Base-by-base conservation (phyloP, 2,113 vertebrate species). In the Emberiza fucata region DNA sequence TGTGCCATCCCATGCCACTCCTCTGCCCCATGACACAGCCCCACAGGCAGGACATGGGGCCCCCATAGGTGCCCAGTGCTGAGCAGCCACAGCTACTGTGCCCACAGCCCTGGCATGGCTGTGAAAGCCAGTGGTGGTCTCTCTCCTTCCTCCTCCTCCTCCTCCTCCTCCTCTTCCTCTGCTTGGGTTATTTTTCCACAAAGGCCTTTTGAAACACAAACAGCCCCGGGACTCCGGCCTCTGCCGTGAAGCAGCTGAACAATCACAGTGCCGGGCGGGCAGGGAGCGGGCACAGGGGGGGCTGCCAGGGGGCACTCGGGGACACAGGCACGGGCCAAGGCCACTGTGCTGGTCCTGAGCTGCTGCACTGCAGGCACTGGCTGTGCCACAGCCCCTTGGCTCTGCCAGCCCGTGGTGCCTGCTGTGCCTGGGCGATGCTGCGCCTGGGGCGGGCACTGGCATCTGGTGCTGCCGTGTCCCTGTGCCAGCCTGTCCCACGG, bases 191-290 rank as follows among this genome's bases (percentile, higher is more conserved):
- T 95, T 97, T 96, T 97, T 95, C 96, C 93, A 96, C 95, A 96
- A 96, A 96, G 94, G 93, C 92, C 92, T 96, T 94, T 96, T 93
- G 93, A 94, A 96, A 94, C 81, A 96, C 96, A 96, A 96, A 96
- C 96, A 95, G 91, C 94, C 81, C 92, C 27, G 83, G 89, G 92
- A 84, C 92, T 93, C 86, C 92, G 17, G 94, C 92, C 94, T 96
- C 91, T 70, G 84, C 96, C 57, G 84, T 14, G 94, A 96, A 96
- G 71, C 96, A 96, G 96, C 95, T 96, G 96, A 97, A 96, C 89
- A 96, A 97, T 92, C 95, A 94, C 92, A 87, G 95, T 86, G 86
- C 89, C 11, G 91, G 95, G 94, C 73, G 0, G 87, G 95, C 86
- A 86, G 95, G 65, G 95, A 89, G n/a, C 75, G 56, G 91, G 92